Evolutionary conservation across 2,888 invertebrate species (phyloP).

Genomic region (Chymomyza amoena): DNA sequence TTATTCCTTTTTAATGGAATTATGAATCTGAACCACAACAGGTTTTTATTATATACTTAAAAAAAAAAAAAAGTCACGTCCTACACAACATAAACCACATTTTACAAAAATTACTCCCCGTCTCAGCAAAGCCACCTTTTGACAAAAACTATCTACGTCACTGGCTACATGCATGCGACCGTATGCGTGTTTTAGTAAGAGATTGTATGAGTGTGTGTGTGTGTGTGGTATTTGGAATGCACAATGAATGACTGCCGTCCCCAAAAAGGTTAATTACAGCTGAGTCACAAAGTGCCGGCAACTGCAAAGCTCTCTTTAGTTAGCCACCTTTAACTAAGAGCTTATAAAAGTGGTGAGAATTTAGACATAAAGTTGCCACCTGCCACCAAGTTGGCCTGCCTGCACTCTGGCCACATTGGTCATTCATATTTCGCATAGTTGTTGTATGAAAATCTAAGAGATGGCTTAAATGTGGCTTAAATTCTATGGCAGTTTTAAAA

Average conservation of each 20-base stretch:
- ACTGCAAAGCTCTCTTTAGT: slow-evolving; percentile 1
- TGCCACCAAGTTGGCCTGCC: background rate
- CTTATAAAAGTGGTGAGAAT: slow-evolving; percentile 4
- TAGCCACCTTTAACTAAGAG: slow-evolving; percentile 2
- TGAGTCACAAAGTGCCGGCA: slow-evolving; percentile 16
- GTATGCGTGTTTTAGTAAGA: background rate
- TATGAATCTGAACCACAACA: too few species aligned
- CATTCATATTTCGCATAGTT: slow-evolving; percentile 9
- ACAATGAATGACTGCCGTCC: slow-evolving; percentile 11
- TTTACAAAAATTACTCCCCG: too few species aligned
- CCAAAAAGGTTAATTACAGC: slow-evolving; percentile 30
- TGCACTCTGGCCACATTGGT: slow-evolving; percentile 7
- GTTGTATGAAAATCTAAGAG: slow-evolving; percentile 8
- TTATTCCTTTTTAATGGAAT: too few species aligned
- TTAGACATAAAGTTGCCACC: slow-evolving; percentile 13
- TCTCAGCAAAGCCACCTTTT: too few species aligned
- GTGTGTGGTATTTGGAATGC: slow-evolving; percentile 7
- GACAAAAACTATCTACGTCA: too few species aligned
- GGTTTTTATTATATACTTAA: too few species aligned
- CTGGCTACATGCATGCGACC: too few species aligned
- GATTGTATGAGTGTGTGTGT: background rate
- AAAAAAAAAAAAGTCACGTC: too few species aligned
- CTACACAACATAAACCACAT: too few species aligned
- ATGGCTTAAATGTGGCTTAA: background rate
- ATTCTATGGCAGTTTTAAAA: background rate